These are phyloP conservation scores for Halcyon malimbica DNA, from an alignment of 2,113 vertebrate species.

Conservation along the genomic window DNA sequence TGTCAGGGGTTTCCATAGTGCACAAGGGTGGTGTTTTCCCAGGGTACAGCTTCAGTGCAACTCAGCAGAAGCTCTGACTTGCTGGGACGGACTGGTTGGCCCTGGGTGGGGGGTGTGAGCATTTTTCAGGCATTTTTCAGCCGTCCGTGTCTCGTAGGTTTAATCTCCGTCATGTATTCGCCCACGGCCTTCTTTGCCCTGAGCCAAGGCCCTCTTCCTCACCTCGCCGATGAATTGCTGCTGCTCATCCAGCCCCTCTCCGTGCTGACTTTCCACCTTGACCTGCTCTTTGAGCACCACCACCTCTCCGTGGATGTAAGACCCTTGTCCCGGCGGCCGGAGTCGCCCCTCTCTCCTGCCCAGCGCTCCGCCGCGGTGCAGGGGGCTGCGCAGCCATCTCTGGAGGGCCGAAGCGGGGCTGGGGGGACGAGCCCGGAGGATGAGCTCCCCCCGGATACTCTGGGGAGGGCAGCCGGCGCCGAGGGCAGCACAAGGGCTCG, in stretches of 20 bases:
- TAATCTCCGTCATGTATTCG: constrained; percentile 71
- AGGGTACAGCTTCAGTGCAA: not conserved
- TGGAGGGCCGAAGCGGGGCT: not conserved
- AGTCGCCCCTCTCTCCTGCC: not conserved
- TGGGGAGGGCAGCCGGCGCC: constrained; percentile 41
- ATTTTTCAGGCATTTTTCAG: not conserved
- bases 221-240: constrained; percentile 73
- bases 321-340: not conserved
- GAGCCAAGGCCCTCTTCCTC: constrained; percentile 67
- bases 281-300: constrained; percentile 82
- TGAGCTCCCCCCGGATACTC: constrained; percentile 16
- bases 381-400: not conserved
- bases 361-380: fast-evolving
- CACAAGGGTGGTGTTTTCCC: not conserved
- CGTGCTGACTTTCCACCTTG: constrained; percentile 80
- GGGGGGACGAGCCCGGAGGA: constrained; percentile 6
- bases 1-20: fast-evolving
- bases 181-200: constrained; percentile 77
- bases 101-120: not conserved
- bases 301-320: constrained; percentile 59
- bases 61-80: not conserved
- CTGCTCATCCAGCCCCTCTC: constrained; percentile 80
- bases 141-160: not conserved
- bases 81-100: not conserved
- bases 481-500: not conserved